Conservation (phyloP, 2,113 vertebrate genomes). For the Lates calcarifer region DNA sequence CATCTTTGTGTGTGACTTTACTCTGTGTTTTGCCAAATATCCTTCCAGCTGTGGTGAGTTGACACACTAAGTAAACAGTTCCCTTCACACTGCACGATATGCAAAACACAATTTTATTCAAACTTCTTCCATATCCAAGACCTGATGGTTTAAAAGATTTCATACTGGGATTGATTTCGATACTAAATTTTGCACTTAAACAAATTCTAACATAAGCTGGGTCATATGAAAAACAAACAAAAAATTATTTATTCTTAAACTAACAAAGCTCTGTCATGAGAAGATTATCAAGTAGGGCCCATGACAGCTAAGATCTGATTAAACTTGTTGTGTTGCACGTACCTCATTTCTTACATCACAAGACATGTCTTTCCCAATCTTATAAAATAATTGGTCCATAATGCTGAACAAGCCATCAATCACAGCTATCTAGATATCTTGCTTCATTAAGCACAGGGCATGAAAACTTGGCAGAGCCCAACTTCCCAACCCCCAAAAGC, state of each 20-base stretch:
- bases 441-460: slow-evolving; percentile 52
- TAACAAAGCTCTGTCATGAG: neutral
- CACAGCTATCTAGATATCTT: slow-evolving; percentile 31
- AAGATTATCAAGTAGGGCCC: slow-evolving; percentile 8
- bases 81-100: neutral
- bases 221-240: neutral
- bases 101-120: neutral
- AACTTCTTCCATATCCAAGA: neutral
- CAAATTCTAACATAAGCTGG: neutral
- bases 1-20: neutral
- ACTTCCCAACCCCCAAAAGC: neutral
- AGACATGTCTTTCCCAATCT: slow-evolving; percentile 7
- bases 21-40: slow-evolving; percentile 33
- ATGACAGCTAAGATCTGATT: neutral
- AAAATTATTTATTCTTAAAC: neutral
- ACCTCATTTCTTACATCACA: neutral
- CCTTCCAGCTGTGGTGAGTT: neutral
- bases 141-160: neutral
- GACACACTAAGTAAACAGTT: neutral
- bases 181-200: neutral
- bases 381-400: slow-evolving; percentile 6
- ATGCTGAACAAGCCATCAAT: slow-evolving; percentile 19
- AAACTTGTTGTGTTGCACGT: neutral
- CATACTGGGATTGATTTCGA: neutral
- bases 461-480: slow-evolving; percentile 41